Percentiles rank a stretch among this genome's conserved stretches.
These are phyloP conservation scores for Ochlodes sylvanus DNA, from an alignment of 2,888 invertebrate genomes.

Conservation along the genomic window DNA sequence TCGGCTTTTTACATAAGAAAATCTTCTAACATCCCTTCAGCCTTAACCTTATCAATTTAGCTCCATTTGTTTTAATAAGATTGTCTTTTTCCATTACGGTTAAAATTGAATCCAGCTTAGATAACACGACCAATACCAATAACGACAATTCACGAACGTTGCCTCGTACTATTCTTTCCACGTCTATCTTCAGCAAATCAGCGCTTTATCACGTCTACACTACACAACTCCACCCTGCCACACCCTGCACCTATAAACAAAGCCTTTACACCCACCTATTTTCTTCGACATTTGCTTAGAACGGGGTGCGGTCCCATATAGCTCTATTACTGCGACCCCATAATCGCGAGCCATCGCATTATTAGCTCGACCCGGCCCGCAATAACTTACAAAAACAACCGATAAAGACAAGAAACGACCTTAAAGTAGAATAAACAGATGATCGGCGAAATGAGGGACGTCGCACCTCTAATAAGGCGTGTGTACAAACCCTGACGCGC, in stretches of 20 bases:
- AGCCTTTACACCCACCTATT: slow-evolving; percentile 58
- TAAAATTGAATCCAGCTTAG: slow-evolving; percentile 19
- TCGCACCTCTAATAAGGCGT: slow-evolving; percentile 73
- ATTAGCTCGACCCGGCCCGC: slow-evolving; percentile 59
- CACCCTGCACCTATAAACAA: slow-evolving; percentile 68
- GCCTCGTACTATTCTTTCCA: slow-evolving; percentile 63
- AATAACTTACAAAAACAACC: slow-evolving; percentile 67
- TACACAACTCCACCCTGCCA: slow-evolving; percentile 63
- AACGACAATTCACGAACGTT: slow-evolving; percentile 51
- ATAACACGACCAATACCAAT: slow-evolving; percentile 29
- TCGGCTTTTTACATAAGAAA: too few species aligned
- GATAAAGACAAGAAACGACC: slow-evolving; percentile 75
- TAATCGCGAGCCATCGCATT: slow-evolving; percentile 62
- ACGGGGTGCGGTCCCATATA: slow-evolving; percentile 71
- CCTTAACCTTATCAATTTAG: not conserved
- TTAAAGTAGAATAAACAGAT: slow-evolving; percentile 80
- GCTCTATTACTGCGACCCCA: slow-evolving; percentile 63
- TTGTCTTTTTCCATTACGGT: not conserved
- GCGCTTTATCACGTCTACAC: slow-evolving; percentile 51
- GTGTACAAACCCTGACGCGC: slow-evolving; percentile 71
- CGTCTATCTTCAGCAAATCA: slow-evolving; percentile 70
- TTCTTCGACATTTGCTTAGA: slow-evolving; percentile 70
- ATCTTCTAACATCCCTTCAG: not conserved
- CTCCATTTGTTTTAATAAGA: not conserved
- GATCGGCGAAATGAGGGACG: slow-evolving; percentile 71